Conservation (phyloP, 2,113 vertebrate species). For the Natator depressus region DNA sequence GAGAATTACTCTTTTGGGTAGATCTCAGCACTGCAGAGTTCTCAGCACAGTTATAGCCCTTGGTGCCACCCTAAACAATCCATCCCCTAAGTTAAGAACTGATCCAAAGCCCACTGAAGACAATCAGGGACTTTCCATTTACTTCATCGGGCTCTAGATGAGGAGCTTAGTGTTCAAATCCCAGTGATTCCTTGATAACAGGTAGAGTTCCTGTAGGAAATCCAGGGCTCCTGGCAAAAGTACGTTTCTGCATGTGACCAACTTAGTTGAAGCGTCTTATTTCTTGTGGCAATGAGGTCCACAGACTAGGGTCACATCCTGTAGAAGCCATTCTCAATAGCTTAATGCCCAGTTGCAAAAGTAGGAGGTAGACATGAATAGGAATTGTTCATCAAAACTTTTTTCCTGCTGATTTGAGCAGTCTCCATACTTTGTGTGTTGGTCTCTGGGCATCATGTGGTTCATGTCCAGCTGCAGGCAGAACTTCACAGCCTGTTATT, state of each 20-base stretch:
- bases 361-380: background rate
- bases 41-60: background rate
- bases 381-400: background rate
- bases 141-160: background rate
- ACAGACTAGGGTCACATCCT: background rate
- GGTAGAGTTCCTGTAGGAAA: background rate
- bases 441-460: background rate
- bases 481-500: background rate
- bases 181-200: background rate
- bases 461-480: accelerated
- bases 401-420: background rate
- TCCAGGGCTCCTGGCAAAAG: too few relatives aligned
- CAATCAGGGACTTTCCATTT: background rate
- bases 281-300: background rate
- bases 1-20: background rate
- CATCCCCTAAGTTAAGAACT: background rate
- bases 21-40: background rate
- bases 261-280: background rate
- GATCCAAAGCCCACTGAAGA: background rate
- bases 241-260: background rate
- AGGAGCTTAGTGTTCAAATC: background rate
- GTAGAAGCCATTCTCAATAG: background rate
- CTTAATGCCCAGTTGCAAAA: background rate
- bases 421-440: too few relatives aligned
- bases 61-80: background rate